Conservation (phyloP, 1,140 invertebrate species). For the Gerris buenoi region DNA sequence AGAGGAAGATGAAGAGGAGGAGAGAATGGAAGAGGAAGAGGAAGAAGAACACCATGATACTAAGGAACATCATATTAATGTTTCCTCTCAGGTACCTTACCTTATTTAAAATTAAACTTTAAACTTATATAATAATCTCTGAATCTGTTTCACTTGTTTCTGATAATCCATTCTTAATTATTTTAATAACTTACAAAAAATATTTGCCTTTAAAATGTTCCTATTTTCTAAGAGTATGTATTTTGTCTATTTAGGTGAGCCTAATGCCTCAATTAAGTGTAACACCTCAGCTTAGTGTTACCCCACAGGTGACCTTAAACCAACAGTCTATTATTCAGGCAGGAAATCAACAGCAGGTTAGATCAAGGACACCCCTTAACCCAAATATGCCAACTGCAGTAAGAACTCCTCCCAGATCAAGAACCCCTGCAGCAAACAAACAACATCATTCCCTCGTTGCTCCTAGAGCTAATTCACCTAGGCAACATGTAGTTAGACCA, state of each 20-base stretch:
- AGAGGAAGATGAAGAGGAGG: slow-evolving; percentile 15
- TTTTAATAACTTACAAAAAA: neutral
- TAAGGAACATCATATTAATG: too few species aligned
- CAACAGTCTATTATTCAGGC: neutral
- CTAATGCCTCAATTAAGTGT: neutral
- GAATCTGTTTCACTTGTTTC: too few species aligned
- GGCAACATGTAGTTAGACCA: neutral
- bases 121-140: too few species aligned
- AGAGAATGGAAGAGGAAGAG: slow-evolving; percentile 9
- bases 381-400: neutral
- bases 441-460: neutral
- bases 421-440: neutral
- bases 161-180: neutral
- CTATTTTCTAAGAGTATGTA: too few species aligned
- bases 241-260: too few species aligned
- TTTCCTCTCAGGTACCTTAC: too few species aligned
- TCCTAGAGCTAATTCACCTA: neutral
- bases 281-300: neutral
- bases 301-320: neutral
- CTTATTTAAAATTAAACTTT: too few species aligned
- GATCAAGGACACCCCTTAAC: neutral
- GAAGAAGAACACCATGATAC: too few species aligned
- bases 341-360: neutral
- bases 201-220: too few species aligned
- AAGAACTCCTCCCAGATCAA: neutral